Conservation (phyloP, 2,113 vertebrate species). For the Engystomops pustulosus region DNA sequence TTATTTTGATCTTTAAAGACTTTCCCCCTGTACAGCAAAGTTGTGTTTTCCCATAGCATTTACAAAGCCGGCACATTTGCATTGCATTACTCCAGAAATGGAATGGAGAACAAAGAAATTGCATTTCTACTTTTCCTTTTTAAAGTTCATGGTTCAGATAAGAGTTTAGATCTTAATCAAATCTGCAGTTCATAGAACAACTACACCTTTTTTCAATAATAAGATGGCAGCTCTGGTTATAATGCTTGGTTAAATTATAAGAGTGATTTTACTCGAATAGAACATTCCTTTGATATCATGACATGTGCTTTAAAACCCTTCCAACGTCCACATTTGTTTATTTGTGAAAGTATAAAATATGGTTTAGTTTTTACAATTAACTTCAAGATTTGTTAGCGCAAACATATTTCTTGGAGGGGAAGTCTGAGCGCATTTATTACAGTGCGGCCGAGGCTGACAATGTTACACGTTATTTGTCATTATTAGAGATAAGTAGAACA, state of each 20-base stretch:
- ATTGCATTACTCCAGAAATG: conserved; percentile 71
- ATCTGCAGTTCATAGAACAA: conserved; percentile 76
- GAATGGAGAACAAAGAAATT: conserved; percentile 81
- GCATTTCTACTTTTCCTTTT: conserved; percentile 82
- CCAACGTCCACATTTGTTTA: conserved; percentile 49
- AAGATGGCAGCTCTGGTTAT: conserved; percentile 72
- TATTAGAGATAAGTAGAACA: conserved; percentile 26
- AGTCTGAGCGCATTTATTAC: conserved; percentile 12
- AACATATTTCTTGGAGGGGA: conserved; percentile 28
- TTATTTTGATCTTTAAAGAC: conserved; percentile 71
- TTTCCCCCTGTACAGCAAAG: conserved; percentile 33
- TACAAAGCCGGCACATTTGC: conserved; percentile 69
- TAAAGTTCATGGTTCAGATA: conserved; percentile 79
- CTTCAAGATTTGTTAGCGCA: conserved; percentile 37
- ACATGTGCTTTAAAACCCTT: conserved; percentile 48
- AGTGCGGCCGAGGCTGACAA: neutral
- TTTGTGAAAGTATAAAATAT: conserved; percentile 55
- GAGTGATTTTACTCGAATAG: conserved; percentile 69
- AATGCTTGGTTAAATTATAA: conserved; percentile 72
- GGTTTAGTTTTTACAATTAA: conserved; percentile 45
- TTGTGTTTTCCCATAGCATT: conserved; percentile 59
- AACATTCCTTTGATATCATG: conserved; percentile 61
- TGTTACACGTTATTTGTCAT: conserved; percentile 9
- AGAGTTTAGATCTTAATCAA: conserved; percentile 79
- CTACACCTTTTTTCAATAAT: conserved; percentile 73